Evolutionary conservation across 2,888 invertebrate genomes (phyloP).

Genomic region (Latrodectus hesperus): DNA sequence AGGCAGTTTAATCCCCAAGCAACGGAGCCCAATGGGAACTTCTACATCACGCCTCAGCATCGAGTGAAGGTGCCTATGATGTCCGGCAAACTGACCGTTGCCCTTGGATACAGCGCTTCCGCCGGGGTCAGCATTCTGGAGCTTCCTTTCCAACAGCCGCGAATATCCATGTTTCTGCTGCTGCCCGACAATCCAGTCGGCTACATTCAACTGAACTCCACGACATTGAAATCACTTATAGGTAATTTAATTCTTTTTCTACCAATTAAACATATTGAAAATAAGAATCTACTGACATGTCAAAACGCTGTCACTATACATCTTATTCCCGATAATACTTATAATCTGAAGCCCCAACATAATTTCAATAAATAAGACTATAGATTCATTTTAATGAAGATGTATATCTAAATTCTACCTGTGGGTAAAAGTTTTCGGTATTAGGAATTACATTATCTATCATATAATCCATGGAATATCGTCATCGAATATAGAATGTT

Average conservation of each 20-base stretch:
- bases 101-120: constrained; percentile 73
- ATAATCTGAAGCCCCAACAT: too few relatives aligned
- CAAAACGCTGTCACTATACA: too few relatives aligned
- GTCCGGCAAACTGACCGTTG: constrained; percentile 74
- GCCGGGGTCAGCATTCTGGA: constrained; percentile 74
- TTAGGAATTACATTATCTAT: too few relatives aligned
- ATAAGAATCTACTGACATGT: too few relatives aligned
- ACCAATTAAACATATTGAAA: not conserved
- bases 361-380: too few relatives aligned
- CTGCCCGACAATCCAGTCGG: constrained; percentile 74
- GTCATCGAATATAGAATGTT: too few relatives aligned
- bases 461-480: too few relatives aligned
- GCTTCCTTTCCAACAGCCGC: constrained; percentile 73
- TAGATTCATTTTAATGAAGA: too few relatives aligned
- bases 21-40: constrained; percentile 70
- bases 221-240: constrained; percentile 46
- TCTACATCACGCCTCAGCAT: constrained; percentile 70
- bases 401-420: too few relatives aligned
- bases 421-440: too few relatives aligned
- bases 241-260: constrained; percentile 17
- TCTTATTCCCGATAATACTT: too few relatives aligned
- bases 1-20: constrained; percentile 69
- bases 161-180: constrained; percentile 74
- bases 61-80: constrained; percentile 74
- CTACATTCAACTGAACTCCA: constrained; percentile 72